phyloP scores from a whole-genome alignment of 2,113 vertebrate genomes.

The Melozone crissalis region DNA sequence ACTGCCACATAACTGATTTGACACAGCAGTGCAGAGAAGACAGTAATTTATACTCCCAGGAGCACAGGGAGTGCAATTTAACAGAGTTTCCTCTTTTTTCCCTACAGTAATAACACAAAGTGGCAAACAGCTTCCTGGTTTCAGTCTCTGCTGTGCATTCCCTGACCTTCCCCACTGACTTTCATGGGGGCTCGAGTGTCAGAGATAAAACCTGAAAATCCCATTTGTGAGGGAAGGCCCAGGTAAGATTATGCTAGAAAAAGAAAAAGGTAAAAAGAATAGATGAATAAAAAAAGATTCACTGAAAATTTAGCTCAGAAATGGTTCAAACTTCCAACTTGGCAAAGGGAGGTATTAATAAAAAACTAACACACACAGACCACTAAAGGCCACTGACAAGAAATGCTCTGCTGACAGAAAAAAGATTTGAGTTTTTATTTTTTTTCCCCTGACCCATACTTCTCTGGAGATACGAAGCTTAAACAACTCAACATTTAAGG shows the following conservation, averaged over 20 bases:
- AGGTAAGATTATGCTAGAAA: neutral
- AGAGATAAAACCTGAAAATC: neutral
- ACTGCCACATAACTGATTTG: neutral
- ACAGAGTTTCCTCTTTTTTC: neutral
- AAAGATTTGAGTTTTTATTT: neutral
- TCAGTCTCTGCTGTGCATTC: neutral
- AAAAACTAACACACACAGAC: neutral
- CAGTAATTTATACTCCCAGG: neutral
- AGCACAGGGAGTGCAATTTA: neutral
- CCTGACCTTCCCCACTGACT: neutral
- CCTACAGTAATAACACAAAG: neutral
- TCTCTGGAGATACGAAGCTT: neutral
- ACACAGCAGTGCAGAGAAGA: neutral
- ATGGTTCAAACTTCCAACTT: neutral
- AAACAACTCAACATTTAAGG: conserved; percentile 18
- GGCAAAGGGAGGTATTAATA: neutral
- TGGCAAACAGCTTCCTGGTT: neutral
- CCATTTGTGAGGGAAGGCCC: neutral
- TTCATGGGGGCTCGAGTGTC: neutral
- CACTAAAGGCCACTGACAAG: rapidly evolving
- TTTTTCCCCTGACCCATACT: neutral
- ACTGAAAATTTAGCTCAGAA: neutral
- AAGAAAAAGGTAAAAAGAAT: neutral
- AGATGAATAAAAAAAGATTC: neutral
- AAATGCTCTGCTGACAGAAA: neutral